Percentiles rank a stretch among this genome's conserved stretches.
These are phyloP conservation scores for Aplysia californica DNA, from an alignment of 1,140 invertebrate species.

Conservation along the genomic window DNA sequence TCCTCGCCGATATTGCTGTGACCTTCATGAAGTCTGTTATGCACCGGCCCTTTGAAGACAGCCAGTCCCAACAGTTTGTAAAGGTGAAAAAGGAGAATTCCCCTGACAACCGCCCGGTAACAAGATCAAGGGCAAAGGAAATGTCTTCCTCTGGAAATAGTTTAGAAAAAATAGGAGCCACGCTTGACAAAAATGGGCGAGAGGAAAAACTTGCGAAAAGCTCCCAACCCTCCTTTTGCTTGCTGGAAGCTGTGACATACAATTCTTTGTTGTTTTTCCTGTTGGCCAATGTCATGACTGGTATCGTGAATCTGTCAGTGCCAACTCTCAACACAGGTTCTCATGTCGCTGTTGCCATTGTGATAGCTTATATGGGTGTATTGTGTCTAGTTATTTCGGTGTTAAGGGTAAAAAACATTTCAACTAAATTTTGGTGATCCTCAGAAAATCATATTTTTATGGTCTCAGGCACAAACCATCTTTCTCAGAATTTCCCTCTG, in stretches of 20 bases:
- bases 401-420: slow-evolving; percentile 47
- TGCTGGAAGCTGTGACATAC: slow-evolving; percentile 57
- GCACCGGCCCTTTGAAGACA: background rate
- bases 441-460: slow-evolving; percentile 1
- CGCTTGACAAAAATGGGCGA: too few species aligned
- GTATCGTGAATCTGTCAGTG: slow-evolving; percentile 79
- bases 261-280: slow-evolving; percentile 82
- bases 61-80: too few species aligned
- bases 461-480: too few species aligned
- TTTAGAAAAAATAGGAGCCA: too few species aligned
- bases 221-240: too few species aligned
- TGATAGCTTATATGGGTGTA: slow-evolving; percentile 46
- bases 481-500: too few species aligned
- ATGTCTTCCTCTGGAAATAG: too few species aligned
- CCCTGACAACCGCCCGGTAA: too few species aligned
- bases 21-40: slow-evolving; percentile 8
- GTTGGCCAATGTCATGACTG: slow-evolving; percentile 82
- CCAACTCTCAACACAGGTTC: slow-evolving; percentile 58
- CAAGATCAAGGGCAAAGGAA: too few species aligned
- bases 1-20: slow-evolving; percentile 35
- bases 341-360: slow-evolving; percentile 36
- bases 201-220: too few species aligned
- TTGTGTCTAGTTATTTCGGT: slow-evolving; percentile 37
- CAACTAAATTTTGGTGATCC: slow-evolving; percentile 49
- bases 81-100: too few species aligned